phyloP scores from a whole-genome alignment of 2,113 vertebrate species.

The Rhagologus leucostigma region DNA sequence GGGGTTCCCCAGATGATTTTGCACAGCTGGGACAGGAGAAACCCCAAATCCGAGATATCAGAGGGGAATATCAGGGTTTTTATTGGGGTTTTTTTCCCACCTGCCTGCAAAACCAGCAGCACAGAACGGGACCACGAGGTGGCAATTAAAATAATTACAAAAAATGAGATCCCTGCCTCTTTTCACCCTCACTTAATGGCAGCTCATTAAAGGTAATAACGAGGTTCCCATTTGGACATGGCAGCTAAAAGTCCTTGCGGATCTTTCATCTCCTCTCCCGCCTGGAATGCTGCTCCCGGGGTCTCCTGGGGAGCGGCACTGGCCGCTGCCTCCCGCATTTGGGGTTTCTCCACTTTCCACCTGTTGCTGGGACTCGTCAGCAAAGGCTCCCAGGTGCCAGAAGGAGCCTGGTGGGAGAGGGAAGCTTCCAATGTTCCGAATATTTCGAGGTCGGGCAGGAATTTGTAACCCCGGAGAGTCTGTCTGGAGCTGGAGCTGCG shows the following conservation, averaged over 20 bases:
- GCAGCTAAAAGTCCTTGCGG: not conserved
- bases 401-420: not conserved
- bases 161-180: constrained; percentile 17
- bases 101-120: constrained; percentile 15
- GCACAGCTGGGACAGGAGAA: not conserved
- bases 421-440: not conserved
- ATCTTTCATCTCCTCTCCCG: not conserved
- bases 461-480: not conserved
- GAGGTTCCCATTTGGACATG: not conserved
- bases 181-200: not conserved
- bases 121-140: not conserved
- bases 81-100: not conserved
- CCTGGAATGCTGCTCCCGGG: not conserved
- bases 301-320: not conserved
- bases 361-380: not conserved
- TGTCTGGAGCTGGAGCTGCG: not conserved
- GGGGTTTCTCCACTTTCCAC: not conserved
- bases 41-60: not conserved
- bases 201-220: constrained; percentile 24
- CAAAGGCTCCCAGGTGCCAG: not conserved
- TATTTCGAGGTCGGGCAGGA: not conserved
- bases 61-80: not conserved
- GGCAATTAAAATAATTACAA: constrained; percentile 57
- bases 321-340: not conserved
- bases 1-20: not conserved